Conservation (phyloP, 1,140 invertebrate genomes). For the Artemia franciscana region DNA sequence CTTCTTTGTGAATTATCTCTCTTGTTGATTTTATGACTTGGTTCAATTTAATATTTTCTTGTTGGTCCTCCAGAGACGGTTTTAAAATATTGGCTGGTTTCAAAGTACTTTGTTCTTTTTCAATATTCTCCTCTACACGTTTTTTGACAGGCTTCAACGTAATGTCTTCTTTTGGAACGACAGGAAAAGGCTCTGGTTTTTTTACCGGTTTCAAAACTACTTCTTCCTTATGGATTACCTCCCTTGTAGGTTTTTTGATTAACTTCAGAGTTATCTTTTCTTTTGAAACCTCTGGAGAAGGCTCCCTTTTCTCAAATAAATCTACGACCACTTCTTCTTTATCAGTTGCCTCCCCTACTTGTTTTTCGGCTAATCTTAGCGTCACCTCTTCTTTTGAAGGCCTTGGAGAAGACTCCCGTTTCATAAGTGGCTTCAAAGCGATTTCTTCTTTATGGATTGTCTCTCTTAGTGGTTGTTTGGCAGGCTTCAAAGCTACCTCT, state of each 20-base stretch:
- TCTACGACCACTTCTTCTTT: constrained; percentile 8
- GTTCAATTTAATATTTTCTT: too few species aligned
- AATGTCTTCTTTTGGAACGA: constrained; percentile 3
- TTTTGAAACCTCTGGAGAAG: constrained; percentile 10
- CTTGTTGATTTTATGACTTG: too few species aligned
- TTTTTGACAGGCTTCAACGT: too few species aligned
- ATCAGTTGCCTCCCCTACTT: not conserved
- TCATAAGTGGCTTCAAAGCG: not conserved
- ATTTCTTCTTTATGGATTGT: too few species aligned
- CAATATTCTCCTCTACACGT: not conserved
- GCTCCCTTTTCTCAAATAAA: constrained; percentile 15
- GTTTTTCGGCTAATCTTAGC: constrained; percentile 15
- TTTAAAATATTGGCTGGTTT: too few species aligned
- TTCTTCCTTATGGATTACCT: constrained; percentile 7
- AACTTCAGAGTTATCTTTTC: too few species aligned
- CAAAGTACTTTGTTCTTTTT: not conserved
- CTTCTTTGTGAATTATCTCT: too few species aligned
- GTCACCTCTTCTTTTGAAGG: not conserved
- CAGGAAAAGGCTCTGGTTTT: constrained; percentile 11
- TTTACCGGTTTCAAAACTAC: constrained; percentile 17
- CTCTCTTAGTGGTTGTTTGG: too few species aligned
- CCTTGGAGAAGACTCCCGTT: not conserved
- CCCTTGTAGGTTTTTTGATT: too few species aligned
- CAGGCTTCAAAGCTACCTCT: too few species aligned
- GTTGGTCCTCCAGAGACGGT: too few species aligned